Base-by-base conservation (phyloP, 2,888 invertebrate genomes). In the Gnatocerus cornutus region DNA sequence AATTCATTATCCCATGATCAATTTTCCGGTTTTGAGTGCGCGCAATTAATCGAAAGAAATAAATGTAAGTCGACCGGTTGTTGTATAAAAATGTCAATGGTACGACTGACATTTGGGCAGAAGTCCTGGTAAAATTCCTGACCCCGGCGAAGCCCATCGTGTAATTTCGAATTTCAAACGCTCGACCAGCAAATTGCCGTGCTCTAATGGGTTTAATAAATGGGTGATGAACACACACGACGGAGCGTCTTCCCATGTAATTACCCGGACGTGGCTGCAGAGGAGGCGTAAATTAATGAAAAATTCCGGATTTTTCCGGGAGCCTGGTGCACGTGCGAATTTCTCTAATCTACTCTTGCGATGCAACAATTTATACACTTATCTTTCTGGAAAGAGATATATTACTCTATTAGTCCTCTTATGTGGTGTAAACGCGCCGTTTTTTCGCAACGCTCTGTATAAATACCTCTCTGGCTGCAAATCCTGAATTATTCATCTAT, bases 171-270 rank as follows among this genome's bases (percentile, higher is more conserved):
- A 71, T 74, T 75, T 75, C 71, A 74, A 75, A 74, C 71, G 73
- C 71, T 68, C 55, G 64, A 69, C 62, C 45, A 45, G 65, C 66
- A 74, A 75, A 75, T 71, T 75, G 74, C 74, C 68, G 69, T 58
- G 64, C 69, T 74, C 74, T 77, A 77, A 77, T 77, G 75, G 76
- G 59, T 75, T 75, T 76, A 77, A 76, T 77, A 76, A 76, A 77
- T 76, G 75, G 75, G 75, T 74, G 75, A 74, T 73, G 76, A 76
- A 77, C 77, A 76, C 77, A 77, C 77, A 77, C 77, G 77, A 74
- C 71, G 43, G 63, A 53, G 53, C 73, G 71, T 77, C 73, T 77
- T 76, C 76, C 75, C 76, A 75, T 73, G 75, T 76, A 77, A 77
- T 77, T 77, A 77, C 73, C 46, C 66, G 69, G 71, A 76, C 75